Evolutionary conservation across 2,797 vertebrate species (phyloP).

Genomic region (Falco biarmicus): DNA sequence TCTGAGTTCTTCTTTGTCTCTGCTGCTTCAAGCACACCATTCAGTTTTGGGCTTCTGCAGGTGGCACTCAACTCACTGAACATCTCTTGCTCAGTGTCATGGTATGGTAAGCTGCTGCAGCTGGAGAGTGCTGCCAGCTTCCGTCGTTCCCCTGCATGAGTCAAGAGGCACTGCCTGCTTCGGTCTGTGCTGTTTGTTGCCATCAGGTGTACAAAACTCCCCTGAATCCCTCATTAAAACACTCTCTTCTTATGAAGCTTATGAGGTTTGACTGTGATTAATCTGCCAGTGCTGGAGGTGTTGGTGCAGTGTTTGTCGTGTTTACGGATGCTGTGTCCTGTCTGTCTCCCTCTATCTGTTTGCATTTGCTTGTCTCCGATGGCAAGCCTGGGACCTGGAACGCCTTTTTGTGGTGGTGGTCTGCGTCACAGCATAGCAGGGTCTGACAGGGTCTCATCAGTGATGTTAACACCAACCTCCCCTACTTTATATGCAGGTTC

Average conservation of each 20-base stretch:
- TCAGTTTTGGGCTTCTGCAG: not conserved
- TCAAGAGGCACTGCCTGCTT: not conserved
- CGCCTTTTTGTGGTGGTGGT: too few species aligned
- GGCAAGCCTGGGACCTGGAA: not conserved
- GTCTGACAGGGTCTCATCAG: not conserved
- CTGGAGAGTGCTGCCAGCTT: not conserved
- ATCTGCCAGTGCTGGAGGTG: not conserved
- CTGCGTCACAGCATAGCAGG: accelerated
- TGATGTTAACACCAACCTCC: not conserved
- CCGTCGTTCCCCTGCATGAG: accelerated
- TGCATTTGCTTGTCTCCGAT: accelerated
- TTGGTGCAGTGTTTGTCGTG: not conserved
- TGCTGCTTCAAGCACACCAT: not conserved
- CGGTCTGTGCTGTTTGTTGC: accelerated
- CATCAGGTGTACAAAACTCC: not conserved
- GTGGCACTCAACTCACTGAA: not conserved
- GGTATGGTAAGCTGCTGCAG: accelerated
- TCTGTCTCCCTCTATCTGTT: accelerated
- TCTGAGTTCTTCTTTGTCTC: not conserved
- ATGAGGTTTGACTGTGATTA: not conserved
- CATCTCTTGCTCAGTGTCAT: accelerated
- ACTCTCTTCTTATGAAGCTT: not conserved
- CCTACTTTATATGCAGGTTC: accelerated
- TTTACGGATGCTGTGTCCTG: not conserved
- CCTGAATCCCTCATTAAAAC: not conserved